phyloP scores from a whole-genome alignment of 2,888 invertebrate species.

The Glaucopsyche alexis region DNA sequence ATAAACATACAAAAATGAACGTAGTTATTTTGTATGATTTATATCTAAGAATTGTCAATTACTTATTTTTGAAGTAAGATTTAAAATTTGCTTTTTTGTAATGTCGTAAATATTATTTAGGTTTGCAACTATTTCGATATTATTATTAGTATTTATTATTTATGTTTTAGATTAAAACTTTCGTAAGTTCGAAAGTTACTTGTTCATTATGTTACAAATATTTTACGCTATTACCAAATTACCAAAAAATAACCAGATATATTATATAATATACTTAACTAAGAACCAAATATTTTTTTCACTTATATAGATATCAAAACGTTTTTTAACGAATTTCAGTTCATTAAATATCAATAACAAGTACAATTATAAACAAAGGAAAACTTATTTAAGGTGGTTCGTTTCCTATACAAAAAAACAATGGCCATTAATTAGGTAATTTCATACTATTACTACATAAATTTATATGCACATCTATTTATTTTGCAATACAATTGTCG shows the following conservation, averaged over 20 bases:
- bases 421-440: too few species aligned
- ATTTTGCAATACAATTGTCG: too few species aligned
- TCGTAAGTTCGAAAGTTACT: constrained; percentile 3
- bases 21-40: constrained; percentile 76
- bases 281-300: constrained; percentile 6
- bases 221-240: constrained; percentile 16
- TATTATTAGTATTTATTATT: not conserved
- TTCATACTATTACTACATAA: too few species aligned
- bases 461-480: too few species aligned
- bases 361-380: too few species aligned
- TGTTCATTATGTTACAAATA: not conserved
- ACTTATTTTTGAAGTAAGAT: constrained; percentile 67
- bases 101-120: constrained; percentile 8
- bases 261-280: not conserved
- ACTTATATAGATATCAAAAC: not conserved
- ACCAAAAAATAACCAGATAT: not conserved
- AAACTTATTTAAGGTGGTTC: too few species aligned
- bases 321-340: not conserved
- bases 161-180: not conserved
- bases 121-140: not conserved
- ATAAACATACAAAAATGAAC: constrained; percentile 67
- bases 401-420: too few species aligned
- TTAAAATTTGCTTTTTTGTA: constrained; percentile 30
- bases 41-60: constrained; percentile 78
- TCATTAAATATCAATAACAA: too few species aligned